phyloP scores from a whole-genome alignment of 2,797 vertebrate genomes.

The Linurgus olivaceus region DNA sequence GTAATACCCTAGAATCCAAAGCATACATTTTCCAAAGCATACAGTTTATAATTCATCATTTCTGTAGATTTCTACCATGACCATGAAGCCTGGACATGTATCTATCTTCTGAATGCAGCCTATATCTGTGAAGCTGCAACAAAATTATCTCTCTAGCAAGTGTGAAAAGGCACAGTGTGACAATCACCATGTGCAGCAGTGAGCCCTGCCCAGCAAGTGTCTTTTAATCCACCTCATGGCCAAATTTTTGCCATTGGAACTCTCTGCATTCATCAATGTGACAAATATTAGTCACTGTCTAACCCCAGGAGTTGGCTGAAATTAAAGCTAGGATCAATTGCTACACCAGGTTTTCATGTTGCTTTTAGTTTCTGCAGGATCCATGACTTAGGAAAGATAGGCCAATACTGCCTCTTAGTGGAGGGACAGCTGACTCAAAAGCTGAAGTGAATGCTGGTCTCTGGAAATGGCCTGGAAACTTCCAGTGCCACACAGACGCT shows the following conservation, averaged over 20 bases:
- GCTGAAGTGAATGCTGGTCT: neutral
- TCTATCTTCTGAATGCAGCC: neutral
- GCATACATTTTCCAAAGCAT: neutral
- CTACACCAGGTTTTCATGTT: neutral
- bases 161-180: neutral
- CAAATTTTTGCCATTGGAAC: neutral
- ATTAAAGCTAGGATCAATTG: neutral
- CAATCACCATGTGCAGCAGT: neutral
- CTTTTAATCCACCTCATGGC: neutral
- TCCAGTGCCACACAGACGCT: neutral
- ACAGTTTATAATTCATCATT: neutral
- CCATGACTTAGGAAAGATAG: neutral
- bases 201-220: neutral
- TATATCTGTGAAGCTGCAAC: neutral
- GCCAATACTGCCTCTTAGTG: slow-evolving; percentile 19
- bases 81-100: neutral
- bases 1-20: neutral
- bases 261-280: neutral
- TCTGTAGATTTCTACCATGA: neutral
- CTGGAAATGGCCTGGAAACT: neutral
- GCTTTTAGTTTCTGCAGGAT: neutral
- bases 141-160: neutral
- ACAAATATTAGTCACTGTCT: neutral
- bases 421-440: neutral
- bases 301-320: neutral